Conservation (phyloP, 1,140 invertebrate genomes). For the Megathymus violae region DNA sequence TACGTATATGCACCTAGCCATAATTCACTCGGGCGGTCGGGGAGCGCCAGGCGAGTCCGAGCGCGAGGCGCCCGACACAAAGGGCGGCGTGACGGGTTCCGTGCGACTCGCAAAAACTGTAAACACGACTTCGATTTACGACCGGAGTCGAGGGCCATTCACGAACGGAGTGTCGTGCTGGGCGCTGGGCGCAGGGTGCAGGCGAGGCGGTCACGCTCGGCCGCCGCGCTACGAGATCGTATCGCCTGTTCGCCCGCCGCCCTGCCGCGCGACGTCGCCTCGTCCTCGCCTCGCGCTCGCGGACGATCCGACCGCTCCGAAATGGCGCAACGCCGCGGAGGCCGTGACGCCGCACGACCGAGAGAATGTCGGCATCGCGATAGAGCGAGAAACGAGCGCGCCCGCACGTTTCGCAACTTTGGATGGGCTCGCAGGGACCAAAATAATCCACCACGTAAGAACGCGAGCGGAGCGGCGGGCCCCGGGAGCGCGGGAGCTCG, state of each 20-base stretch:
- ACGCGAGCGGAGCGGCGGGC: constrained; percentile 49
- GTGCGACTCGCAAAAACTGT: constrained; percentile 73
- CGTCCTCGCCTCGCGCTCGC: constrained; percentile 65
- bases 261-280: constrained; percentile 55
- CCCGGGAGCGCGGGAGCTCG: constrained; percentile 39
- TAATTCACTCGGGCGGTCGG: constrained; percentile 66
- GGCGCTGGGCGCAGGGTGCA: constrained; percentile 58
- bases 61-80: constrained; percentile 60
- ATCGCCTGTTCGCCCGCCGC: constrained; percentile 60
- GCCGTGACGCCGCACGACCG: constrained; percentile 75
- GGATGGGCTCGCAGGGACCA: constrained; percentile 67
- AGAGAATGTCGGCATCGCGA: constrained; percentile 75
- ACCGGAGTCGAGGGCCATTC: constrained; percentile 60
- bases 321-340: constrained; percentile 80
- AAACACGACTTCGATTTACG: constrained; percentile 75
- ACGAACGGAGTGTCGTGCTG: constrained; percentile 55
- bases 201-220: constrained; percentile 77
- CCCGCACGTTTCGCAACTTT: constrained; percentile 74
- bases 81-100: constrained; percentile 66
- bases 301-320: constrained; percentile 74
- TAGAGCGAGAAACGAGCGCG: constrained; percentile 64
- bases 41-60: constrained; percentile 62
- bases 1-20: constrained; percentile 72
- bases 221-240: constrained; percentile 70
- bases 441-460: constrained; percentile 74